phyloP scores from a whole-genome alignment of 1,140 invertebrate species.

The Rhysida immarginata region DNA sequence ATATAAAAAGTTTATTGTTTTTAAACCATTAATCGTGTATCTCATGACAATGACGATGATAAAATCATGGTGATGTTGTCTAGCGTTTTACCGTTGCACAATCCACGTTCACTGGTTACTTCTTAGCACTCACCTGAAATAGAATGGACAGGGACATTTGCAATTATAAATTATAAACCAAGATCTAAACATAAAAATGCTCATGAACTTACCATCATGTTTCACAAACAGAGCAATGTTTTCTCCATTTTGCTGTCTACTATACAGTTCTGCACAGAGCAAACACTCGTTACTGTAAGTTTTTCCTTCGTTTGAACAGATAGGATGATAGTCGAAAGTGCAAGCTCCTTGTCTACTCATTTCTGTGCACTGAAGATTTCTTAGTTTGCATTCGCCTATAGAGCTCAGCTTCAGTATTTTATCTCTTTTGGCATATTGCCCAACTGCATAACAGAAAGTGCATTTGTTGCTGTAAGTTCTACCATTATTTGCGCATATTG shows the following conservation, averaged over 20 bases:
- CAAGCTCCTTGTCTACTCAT: not conserved
- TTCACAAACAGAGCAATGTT: not conserved
- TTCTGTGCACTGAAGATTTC: not conserved
- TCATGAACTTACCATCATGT: not conserved
- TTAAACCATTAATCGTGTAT: too few relatives aligned
- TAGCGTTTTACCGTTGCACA: too few relatives aligned
- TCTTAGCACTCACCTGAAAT: too few relatives aligned
- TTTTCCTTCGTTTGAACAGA: not conserved
- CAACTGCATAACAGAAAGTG: not conserved
- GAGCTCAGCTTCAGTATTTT: not conserved
- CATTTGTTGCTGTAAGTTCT: slow-evolving; percentile 23
- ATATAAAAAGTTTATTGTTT: too few relatives aligned
- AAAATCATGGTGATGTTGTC: too few relatives aligned
- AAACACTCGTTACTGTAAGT: not conserved
- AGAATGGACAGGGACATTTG: too few relatives aligned
- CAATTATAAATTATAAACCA: too few relatives aligned
- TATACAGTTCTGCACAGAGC: slow-evolving; percentile 1
- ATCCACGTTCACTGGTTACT: too few relatives aligned
- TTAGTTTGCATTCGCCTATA: not conserved
- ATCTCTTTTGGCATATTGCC: not conserved
- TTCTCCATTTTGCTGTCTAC: not conserved
- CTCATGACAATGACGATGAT: too few relatives aligned
- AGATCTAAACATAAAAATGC: too few relatives aligned
- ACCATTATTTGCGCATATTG: slow-evolving; percentile 26
- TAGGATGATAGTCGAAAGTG: not conserved